Evolutionary conservation across 2,797 vertebrate species (phyloP).

Genomic region (Erpetoichthys calabaricus): DNA sequence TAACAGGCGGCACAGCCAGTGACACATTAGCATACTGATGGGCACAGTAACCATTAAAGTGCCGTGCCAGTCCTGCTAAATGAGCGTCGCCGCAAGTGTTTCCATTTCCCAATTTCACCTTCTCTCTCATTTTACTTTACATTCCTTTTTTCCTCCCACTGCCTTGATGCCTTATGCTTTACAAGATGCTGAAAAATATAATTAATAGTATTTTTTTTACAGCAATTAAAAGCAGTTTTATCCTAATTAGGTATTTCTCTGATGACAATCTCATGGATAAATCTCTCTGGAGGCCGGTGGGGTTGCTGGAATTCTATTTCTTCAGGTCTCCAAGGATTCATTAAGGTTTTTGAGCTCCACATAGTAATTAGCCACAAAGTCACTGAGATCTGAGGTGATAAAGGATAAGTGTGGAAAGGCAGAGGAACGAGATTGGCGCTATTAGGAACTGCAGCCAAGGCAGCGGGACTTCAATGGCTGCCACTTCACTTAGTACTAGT

Average conservation of each 20-base stretch:
- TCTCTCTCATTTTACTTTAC: conserved; percentile 2
- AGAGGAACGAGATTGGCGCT: conserved; percentile 12
- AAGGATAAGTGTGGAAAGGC: conserved; percentile 5
- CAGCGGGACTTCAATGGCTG: too few relatives aligned
- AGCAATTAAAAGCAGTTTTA: conserved; percentile 42
- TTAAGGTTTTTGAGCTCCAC: conserved; percentile 26
- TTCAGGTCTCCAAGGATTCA: conserved; percentile 25
- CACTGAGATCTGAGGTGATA: conserved; percentile 11
- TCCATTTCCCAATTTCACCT: conserved; percentile 2
- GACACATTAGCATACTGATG: too few relatives aligned
- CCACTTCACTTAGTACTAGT: too few relatives aligned
- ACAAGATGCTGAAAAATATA: conserved; percentile 24
- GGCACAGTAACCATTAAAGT: too few relatives aligned
- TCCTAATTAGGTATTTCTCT: conserved; percentile 41
- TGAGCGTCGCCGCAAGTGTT: too few relatives aligned
- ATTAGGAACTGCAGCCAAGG: neutral
- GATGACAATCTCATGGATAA: conserved; percentile 30
- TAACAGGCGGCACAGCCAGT: too few relatives aligned
- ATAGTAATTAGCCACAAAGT: conserved; percentile 31
- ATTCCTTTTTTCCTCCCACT: conserved; percentile 6
- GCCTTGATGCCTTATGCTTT: conserved; percentile 20
- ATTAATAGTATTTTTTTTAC: conserved; percentile 33
- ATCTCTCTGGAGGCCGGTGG: conserved; percentile 15
- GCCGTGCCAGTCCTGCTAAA: too few relatives aligned
- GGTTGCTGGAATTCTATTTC: conserved; percentile 23